Conservation (phyloP, 1,140 invertebrate genomes). For the Drosophila busckii region DNA sequence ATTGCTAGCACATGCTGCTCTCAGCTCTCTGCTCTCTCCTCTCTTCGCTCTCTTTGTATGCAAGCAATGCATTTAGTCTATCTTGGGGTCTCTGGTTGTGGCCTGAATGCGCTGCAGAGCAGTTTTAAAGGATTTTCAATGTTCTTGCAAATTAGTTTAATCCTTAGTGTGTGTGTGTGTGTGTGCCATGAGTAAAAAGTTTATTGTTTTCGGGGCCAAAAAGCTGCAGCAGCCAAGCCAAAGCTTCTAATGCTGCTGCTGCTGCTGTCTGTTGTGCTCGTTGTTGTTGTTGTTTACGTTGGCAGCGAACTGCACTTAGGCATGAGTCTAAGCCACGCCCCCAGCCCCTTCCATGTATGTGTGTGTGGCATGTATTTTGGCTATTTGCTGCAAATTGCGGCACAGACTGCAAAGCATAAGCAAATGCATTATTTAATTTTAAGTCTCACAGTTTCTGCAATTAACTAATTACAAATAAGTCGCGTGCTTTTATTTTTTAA, state of each 20-base stretch:
- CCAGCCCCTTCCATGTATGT: not conserved
- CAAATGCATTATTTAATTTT: slow-evolving; percentile 14
- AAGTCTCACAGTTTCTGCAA: not conserved
- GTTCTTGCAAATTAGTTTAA: slow-evolving; percentile 69
- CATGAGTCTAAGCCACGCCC: slow-evolving; percentile 14
- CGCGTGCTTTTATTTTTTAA: too few relatives aligned
- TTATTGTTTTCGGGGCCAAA: slow-evolving; percentile 45
- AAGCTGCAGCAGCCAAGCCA: slow-evolving; percentile 14
- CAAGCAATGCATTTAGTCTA: too few relatives aligned
- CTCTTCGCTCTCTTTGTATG: not conserved
- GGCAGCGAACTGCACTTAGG: slow-evolving; percentile 10
- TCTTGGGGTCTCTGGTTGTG: not conserved
- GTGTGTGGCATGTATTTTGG: not conserved
- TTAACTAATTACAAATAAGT: slow-evolving; percentile 16
- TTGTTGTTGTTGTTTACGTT: slow-evolving; percentile 20
- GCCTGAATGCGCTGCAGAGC: slow-evolving; percentile 12
- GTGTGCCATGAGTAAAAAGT: slow-evolving; percentile 37
- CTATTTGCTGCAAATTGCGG: slow-evolving; percentile 12
- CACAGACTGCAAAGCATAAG: not conserved
- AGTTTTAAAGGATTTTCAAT: slow-evolving; percentile 66
- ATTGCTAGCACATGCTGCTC: too few relatives aligned
- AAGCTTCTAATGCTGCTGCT: slow-evolving; percentile 8
- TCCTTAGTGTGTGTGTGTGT: slow-evolving; percentile 20
- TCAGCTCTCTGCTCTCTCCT: not conserved
- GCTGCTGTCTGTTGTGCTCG: slow-evolving; percentile 14